These are phyloP conservation scores for Paramuricea clavata DNA, from an alignment of 92 coral and sea anemone genomes.

Conservation along the genomic window DNA sequence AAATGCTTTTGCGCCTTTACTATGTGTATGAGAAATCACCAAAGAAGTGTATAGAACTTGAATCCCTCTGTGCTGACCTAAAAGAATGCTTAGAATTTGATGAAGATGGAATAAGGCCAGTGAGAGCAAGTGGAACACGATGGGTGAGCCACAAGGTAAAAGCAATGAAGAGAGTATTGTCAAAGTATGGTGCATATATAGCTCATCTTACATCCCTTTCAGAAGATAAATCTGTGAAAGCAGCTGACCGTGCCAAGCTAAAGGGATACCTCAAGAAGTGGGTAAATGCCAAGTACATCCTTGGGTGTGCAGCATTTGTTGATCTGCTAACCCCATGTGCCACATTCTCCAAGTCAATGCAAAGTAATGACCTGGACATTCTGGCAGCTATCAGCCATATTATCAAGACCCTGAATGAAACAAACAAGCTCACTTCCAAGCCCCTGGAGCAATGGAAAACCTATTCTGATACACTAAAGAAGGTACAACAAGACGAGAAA, in stretches of 20 bases:
- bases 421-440: slow-evolving; percentile 21
- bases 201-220: slow-evolving; percentile 23
- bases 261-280: slow-evolving; percentile 22
- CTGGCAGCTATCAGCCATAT: slow-evolving; percentile 8
- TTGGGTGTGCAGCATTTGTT: slow-evolving; percentile 33
- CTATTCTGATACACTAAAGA: slow-evolving; percentile 3
- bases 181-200: slow-evolving; percentile 4
- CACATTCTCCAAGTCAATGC: slow-evolving; percentile 25
- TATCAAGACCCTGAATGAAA: slow-evolving; percentile 17
- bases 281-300: slow-evolving; percentile 18
- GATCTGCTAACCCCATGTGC: slow-evolving; percentile 12
- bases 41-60: slow-evolving; percentile 30
- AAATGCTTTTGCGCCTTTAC: background rate
- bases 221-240: slow-evolving; percentile 16
- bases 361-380: slow-evolving; percentile 21
- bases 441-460: slow-evolving; percentile 28
- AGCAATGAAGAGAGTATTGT: slow-evolving; percentile 20
- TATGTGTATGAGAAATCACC: background rate
- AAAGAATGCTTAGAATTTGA: slow-evolving; percentile 20
- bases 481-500: slow-evolving; percentile 14
- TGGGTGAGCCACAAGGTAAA: slow-evolving; percentile 32
- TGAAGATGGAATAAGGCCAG: slow-evolving; percentile 21
- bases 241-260: slow-evolving; percentile 30
- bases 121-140: slow-evolving; percentile 23
- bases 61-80: slow-evolving; percentile 24